Conservation (phyloP, 2,797 vertebrate species). For the Thripadectes ignobilis region DNA sequence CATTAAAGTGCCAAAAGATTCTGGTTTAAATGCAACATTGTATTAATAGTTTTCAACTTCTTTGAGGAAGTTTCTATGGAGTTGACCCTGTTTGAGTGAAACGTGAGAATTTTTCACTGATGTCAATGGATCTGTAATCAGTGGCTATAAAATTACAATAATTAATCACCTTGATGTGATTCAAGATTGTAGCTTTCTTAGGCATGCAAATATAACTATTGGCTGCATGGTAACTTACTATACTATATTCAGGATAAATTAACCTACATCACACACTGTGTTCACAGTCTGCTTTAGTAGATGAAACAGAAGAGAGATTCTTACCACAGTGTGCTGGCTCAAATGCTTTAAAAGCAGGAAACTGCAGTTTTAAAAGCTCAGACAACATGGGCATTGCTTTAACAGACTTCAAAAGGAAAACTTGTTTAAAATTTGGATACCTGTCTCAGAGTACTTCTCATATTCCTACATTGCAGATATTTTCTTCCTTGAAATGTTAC, state of each 20-base stretch:
- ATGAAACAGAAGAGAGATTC: neutral
- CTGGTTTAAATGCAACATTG: neutral
- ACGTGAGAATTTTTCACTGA: neutral
- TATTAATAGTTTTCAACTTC: neutral
- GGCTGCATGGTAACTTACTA: neutral
- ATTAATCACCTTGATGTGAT: neutral
- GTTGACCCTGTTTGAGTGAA: neutral
- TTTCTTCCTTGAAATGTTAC: neutral
- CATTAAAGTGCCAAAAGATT: neutral
- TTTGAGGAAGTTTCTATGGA: neutral
- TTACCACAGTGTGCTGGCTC: neutral
- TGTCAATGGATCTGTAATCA: neutral
- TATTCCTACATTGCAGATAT: neutral
- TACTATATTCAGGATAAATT: neutral
- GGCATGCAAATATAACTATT: neutral
- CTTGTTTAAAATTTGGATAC: neutral
- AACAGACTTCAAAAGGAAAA: neutral
- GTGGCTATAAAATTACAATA: neutral
- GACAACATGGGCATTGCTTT: neutral
- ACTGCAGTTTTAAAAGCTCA: neutral
- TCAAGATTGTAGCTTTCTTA: neutral
- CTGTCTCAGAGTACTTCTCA: neutral
- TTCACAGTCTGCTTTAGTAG: neutral
- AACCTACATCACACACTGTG: neutral
- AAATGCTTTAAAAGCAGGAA: neutral